Evolutionary conservation across 2,888 invertebrate species (phyloP), one percentile per base, ranked within the genome.

Genomic region (Himalopsyche kuldschensis): DNA sequence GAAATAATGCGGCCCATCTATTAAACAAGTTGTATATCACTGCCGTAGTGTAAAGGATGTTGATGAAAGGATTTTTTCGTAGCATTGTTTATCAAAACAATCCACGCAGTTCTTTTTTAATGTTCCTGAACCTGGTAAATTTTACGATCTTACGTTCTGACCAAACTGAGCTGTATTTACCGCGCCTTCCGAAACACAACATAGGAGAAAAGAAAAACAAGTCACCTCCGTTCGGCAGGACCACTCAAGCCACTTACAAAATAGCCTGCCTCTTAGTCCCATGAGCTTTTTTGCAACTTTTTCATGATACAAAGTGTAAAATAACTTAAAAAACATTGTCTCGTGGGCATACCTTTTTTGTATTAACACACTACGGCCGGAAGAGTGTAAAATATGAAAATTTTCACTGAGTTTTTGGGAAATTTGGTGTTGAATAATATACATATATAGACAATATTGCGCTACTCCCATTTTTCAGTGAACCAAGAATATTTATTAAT

Each of bases 221-320:
- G 69, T 69, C 69, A 27, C 6, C 69, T 27, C 27, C 27, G 15
- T 69, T 69, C 27, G 69, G 69, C 27, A 69, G 27, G 69, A 69
- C 27, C 69, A 69, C 69, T 69, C 69, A 69, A 69, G 69, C 69
- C 69, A 69, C 69, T 69, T 69, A 69, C 69, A 69, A 69, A 69
- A 69, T 69, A 69, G 69, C 69, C 69, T 24, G 4, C 69, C 27
- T 27, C 69, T 30, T 15, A 30, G 69, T 69, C 69, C 69, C 69
- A 27, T 27, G 69, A 69, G 69, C 30, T 69, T 69, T 69, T 69
- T 69, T 69, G 69, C 69, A 69, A 69, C 69, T 69, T 69, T 69
- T 69, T 69, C 69, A 69, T 69, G 69, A 69, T 69, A 69, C 69
- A 69, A 69, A 69, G 69, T 69, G 69, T 69, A 69, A 69, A 69